phyloP scores from a whole-genome alignment of 2,113 vertebrate species.

The Urocynchramus pylzowi region DNA sequence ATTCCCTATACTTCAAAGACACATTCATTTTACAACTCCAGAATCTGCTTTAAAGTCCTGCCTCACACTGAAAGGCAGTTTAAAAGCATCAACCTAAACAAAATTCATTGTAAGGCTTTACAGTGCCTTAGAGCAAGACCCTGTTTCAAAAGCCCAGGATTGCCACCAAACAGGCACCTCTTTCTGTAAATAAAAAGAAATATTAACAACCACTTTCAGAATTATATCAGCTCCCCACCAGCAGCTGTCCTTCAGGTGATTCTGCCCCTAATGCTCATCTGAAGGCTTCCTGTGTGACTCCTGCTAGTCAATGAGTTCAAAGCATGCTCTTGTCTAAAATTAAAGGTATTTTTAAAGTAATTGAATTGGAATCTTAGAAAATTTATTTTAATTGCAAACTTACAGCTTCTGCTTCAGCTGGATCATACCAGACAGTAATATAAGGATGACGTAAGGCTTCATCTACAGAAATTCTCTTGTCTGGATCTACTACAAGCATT shows the following conservation, averaged over 20 bases:
- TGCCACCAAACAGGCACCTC: not conserved
- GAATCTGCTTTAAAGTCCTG: not conserved
- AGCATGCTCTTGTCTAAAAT: not conserved
- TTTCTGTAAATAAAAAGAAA: not conserved
- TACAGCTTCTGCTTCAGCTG: slow-evolving; percentile 92
- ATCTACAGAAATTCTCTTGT: slow-evolving; percentile 93
- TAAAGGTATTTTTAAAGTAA: not conserved
- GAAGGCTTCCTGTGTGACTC: not conserved
- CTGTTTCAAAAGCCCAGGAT: not conserved
- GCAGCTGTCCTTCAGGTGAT: not conserved
- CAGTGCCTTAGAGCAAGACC: not conserved
- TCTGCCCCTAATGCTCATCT: not conserved
- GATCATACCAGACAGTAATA: slow-evolving; percentile 97
- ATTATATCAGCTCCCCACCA: not conserved
- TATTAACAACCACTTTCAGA: not conserved
- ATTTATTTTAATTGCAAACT: slow-evolving; percentile 59
- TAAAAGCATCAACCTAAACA: not conserved
- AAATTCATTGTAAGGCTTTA: not conserved
- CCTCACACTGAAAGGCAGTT: not conserved
- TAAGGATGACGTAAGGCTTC: slow-evolving; percentile 95
- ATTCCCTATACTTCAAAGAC: not conserved
- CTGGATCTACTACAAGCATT: slow-evolving; percentile 97
- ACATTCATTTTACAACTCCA: not conserved
- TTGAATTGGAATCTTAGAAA: not conserved
- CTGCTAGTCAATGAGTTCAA: not conserved